Evolutionary conservation across 2,888 invertebrate species (phyloP).

Genomic region (Marasmarcha lunaedactyla): DNA sequence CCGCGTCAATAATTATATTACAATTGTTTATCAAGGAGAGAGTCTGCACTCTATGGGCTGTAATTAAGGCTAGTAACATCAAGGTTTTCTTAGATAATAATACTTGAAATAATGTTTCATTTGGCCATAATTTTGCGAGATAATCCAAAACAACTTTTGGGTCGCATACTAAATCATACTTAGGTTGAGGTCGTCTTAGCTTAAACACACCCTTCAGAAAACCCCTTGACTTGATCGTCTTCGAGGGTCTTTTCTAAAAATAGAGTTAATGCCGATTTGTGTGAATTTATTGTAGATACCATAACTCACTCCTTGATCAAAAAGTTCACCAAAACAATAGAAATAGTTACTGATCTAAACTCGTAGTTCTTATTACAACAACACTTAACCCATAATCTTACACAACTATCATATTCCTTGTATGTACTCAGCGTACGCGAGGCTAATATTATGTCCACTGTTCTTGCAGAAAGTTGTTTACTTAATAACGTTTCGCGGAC

Average conservation of each 20-base stretch:
- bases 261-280: neutral
- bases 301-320: neutral
- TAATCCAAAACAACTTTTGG: neutral
- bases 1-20: neutral
- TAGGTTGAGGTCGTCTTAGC: neutral
- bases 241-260: neutral
- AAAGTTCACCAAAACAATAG: neutral
- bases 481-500: neutral
- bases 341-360: neutral
- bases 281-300: neutral
- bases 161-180: neutral
- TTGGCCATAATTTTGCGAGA: neutral
- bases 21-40: neutral
- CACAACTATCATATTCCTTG: neutral
- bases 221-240: neutral
- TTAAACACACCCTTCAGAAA: neutral
- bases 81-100: neutral
- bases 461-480: neutral
- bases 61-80: neutral
- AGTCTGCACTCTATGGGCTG: neutral
- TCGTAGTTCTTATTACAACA: neutral
- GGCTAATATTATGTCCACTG: no score
- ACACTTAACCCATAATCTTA: neutral
- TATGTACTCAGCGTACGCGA: no score
- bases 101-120: neutral